These are phyloP conservation scores for Schizopygopsis pylzovi DNA, from an alignment of 2,797 vertebrate species.

Conservation along the genomic window DNA sequence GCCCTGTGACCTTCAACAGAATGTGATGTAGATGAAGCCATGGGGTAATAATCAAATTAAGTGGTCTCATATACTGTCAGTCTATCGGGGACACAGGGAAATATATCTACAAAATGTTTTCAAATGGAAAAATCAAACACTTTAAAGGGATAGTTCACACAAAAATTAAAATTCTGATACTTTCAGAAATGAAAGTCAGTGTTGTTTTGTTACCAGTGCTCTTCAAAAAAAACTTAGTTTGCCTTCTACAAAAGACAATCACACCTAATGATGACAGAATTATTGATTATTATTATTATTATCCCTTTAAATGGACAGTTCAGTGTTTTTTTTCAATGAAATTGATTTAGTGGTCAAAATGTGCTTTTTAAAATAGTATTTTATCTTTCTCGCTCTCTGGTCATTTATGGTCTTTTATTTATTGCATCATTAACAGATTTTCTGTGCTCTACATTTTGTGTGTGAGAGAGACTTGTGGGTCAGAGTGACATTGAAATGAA, in stretches of 20 bases:
- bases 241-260: not conserved
- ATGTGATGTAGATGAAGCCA: not conserved
- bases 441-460: not conserved
- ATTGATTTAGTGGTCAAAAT: not conserved
- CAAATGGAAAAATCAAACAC: not conserved
- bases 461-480: not conserved
- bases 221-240: not conserved
- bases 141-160: not conserved
- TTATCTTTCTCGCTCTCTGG: not conserved
- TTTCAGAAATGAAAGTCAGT: not conserved
- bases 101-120: not conserved
- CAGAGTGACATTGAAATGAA: conserved; percentile 20
- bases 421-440: conserved; percentile 5
- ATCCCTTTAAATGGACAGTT: not conserved
- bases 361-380: not conserved
- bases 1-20: not conserved
- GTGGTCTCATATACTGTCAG: not conserved
- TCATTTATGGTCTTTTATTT: not conserved
- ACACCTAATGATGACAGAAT: not conserved
- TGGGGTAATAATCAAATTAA: not conserved
- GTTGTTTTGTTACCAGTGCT: not conserved
- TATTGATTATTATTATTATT: too few relatives aligned
- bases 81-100: not conserved
- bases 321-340: not conserved
- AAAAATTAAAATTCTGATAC: not conserved